These are phyloP conservation scores for Dolichotis patagonum DNA, from an alignment of 2,113 vertebrate species.

Conservation along the genomic window DNA sequence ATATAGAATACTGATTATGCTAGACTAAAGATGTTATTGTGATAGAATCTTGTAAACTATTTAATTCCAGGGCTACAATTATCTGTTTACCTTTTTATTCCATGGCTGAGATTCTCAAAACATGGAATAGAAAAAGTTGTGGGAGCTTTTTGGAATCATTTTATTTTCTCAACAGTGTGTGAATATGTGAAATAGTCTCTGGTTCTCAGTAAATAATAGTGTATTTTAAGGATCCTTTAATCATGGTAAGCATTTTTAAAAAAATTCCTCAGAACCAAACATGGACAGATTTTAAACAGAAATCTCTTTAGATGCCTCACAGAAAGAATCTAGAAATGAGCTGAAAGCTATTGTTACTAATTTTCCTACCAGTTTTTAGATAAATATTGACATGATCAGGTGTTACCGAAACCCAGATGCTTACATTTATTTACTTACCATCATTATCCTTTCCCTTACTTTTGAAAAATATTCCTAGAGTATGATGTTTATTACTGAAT, in stretches of 20 bases:
- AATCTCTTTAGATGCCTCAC: constrained; percentile 7
- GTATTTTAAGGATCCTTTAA: constrained; percentile 15
- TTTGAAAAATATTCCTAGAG: constrained; percentile 7
- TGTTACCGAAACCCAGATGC: background rate
- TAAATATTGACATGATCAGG: background rate
- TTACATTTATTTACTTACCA: background rate
- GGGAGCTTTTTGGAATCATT: background rate
- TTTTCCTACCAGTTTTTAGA: background rate
- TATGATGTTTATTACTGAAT: constrained; percentile 44
- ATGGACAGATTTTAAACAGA: background rate
- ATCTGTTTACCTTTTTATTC: constrained; percentile 1
- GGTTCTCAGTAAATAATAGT: background rate
- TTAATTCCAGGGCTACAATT: background rate
- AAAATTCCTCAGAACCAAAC: background rate
- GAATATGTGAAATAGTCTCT: background rate
- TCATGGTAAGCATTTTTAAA: background rate
- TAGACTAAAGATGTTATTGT: constrained; percentile 61
- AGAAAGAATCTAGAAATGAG: constrained; percentile 10
- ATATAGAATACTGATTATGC: constrained; percentile 72
- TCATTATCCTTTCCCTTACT: background rate
- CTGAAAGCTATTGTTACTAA: background rate
- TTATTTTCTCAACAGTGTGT: background rate
- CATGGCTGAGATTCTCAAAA: constrained; percentile 13
- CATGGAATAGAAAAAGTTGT: background rate
- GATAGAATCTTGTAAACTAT: constrained; percentile 26